A percentile compares a stretch with the other conserved stretches of the same genome.
phyloP scores from a whole-genome alignment of 1,140 invertebrate genomes.

The Ridgeia piscesae region DNA sequence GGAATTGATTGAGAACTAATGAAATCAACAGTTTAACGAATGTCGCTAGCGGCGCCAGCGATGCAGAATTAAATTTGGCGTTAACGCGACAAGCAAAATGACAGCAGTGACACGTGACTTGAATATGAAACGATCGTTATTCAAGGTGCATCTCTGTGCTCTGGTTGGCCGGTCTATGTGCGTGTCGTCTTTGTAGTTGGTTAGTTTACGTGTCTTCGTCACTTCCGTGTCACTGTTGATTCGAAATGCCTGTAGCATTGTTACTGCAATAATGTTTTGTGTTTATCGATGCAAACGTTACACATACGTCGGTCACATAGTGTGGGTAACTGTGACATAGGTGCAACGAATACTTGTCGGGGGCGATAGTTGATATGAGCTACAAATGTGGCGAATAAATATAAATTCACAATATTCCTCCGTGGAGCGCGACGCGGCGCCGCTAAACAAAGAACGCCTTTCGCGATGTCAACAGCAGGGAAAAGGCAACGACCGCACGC shows the following conservation, averaged over 20 bases:
- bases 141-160: not conserved
- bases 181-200: not conserved
- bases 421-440: too few relatives aligned
- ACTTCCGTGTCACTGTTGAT: not conserved
- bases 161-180: not conserved
- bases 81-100: not conserved
- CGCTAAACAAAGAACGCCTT: not conserved
- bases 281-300: not conserved
- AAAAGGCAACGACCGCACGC: not conserved
- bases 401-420: not conserved
- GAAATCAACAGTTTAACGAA: conserved; percentile 6
- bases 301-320: not conserved
- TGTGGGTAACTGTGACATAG: not conserved
- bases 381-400: not conserved
- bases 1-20: not conserved
- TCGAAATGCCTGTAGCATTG: not conserved
- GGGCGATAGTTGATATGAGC: not conserved
- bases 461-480: not conserved
- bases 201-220: not conserved
- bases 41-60: not conserved
- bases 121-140: not conserved
- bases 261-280: too few relatives aligned
- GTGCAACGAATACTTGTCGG: not conserved
- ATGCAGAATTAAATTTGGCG: not conserved
- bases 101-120: not conserved